Conservation (phyloP, 92 coral and sea anemone genomes). For the Phymanthus crucifer region DNA sequence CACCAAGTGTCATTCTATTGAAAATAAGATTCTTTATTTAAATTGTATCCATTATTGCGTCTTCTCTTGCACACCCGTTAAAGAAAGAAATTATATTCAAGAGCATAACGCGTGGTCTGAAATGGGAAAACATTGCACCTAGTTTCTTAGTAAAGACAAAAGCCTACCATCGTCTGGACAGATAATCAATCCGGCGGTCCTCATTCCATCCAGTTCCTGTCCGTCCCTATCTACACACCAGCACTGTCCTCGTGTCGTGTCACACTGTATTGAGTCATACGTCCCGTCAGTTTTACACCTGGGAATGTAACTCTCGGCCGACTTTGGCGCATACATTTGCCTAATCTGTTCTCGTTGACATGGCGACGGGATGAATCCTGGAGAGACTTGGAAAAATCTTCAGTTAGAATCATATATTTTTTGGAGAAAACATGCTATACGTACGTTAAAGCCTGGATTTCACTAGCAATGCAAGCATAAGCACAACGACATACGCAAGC, state of each 20-base stretch:
- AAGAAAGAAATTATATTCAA: too few species aligned
- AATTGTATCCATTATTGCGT: too few species aligned
- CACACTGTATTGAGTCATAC: conserved; percentile 70
- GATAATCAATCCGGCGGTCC: conserved; percentile 54
- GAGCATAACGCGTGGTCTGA: too few species aligned
- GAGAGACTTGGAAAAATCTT: conserved; percentile 33
- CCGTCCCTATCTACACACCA: conserved; percentile 78
- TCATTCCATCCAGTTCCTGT: conserved; percentile 51
- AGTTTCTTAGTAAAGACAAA: neutral
- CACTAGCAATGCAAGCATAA: too few species aligned
- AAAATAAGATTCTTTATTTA: too few species aligned
- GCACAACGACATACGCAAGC: too few species aligned
- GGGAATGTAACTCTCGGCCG: conserved; percentile 51
- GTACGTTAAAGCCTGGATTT: too few species aligned
- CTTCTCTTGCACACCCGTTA: too few species aligned
- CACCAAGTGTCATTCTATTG: too few species aligned
- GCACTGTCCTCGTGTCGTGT: conserved; percentile 47
- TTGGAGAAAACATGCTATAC: too few species aligned
- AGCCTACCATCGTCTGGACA: conserved; percentile 60
- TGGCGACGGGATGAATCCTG: conserved; percentile 59
- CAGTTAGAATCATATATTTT: neutral
- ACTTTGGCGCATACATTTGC: conserved; percentile 38
- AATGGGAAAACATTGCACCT: too few species aligned
- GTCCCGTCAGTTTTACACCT: conserved; percentile 64
- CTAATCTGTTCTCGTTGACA: conserved; percentile 75